Base-by-base conservation (phyloP, 2,797 vertebrate genomes). In the Clarias pachynema region DNA sequence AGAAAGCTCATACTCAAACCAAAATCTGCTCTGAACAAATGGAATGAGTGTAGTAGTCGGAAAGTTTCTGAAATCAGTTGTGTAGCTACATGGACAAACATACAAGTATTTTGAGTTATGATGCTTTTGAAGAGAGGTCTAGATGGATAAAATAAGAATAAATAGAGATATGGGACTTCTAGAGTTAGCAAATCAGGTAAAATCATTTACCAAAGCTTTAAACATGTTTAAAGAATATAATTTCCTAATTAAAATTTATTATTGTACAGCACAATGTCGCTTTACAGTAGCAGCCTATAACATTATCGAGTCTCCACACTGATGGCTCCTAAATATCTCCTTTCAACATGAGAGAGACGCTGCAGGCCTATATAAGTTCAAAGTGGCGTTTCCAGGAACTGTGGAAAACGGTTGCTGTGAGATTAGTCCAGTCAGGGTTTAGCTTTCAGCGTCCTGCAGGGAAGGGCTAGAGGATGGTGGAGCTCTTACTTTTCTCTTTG, bases 401-500 rank as follows among this genome's bases (percentile, higher is more conserved):
- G 73, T 84, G 82, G 86, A 85, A 85, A 81, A 81, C 57, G 34
- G 44, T 68, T 68, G 84, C 82, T 87, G 84, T 78, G 81, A 86
- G 84, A 82, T 89, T 83, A 86, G 56, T 85, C 84, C 69, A 73
- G 86, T 84, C 79, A 16, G 69, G 86, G 88, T 89, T 86, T 84
- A 86, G 88, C 85, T 88, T 86, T 89, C 88, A 86, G 85, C 44
- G 77, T 88, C 87, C 86, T 84, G 86, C 85, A 82, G 80, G 65
- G 83, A 89, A 86, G 65, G 80, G 85, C 80, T 75, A 75, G 79
- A 66, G 44, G 40, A 81, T 81, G 62, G 62, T 57, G 70, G 62
- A 86, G 56, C 84, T 86, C 83, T 85, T 70, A 59, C 22, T 87
- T 81, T 62, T 85, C 86, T 80, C 69, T 85, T 74, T 87, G 57